phyloP scores from a whole-genome alignment of 2,888 invertebrate species.

The Fabriciana adippe region DNA sequence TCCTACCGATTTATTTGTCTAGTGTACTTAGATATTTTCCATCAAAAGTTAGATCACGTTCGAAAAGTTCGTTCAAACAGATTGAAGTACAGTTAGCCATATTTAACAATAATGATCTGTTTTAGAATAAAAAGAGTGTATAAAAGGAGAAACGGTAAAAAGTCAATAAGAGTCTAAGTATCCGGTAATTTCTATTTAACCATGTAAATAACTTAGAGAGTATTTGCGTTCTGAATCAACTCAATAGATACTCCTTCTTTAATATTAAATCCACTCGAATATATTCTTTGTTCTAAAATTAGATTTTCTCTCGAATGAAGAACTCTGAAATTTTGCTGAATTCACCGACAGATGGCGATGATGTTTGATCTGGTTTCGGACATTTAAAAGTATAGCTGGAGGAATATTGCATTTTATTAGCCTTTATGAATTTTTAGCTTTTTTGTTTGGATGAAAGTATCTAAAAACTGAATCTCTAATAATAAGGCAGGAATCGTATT shows the following conservation, averaged over 20 bases:
- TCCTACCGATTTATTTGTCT: too few relatives aligned
- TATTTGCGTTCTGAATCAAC: conserved; percentile 16
- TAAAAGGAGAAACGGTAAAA: too few relatives aligned
- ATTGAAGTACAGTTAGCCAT: too few relatives aligned
- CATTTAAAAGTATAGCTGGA: conserved; percentile 10
- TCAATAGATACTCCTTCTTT: conserved; percentile 13
- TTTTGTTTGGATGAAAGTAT: background rate
- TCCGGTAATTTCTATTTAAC: background rate
- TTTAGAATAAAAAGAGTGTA: too few relatives aligned
- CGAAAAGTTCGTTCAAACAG: too few relatives aligned
- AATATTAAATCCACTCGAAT: conserved; percentile 26
- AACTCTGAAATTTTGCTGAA: conserved; percentile 30
- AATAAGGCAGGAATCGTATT: background rate
- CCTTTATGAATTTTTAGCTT: conserved; percentile 7
- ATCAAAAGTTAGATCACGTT: too few relatives aligned
- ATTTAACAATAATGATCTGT: too few relatives aligned
- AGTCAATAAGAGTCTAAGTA: too few relatives aligned
- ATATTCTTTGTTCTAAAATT: conserved; percentile 28
- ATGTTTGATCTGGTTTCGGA: conserved; percentile 28
- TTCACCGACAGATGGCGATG: conserved; percentile 27
- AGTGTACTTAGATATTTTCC: too few relatives aligned
- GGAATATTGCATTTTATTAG: conserved; percentile 11
- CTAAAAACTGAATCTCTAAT: background rate
- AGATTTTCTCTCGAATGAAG: conserved; percentile 21
- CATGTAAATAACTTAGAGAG: background rate